These are phyloP conservation scores for Atethmia centrago DNA, from an alignment of 2,888 invertebrate species.

Conservation along the genomic window DNA sequence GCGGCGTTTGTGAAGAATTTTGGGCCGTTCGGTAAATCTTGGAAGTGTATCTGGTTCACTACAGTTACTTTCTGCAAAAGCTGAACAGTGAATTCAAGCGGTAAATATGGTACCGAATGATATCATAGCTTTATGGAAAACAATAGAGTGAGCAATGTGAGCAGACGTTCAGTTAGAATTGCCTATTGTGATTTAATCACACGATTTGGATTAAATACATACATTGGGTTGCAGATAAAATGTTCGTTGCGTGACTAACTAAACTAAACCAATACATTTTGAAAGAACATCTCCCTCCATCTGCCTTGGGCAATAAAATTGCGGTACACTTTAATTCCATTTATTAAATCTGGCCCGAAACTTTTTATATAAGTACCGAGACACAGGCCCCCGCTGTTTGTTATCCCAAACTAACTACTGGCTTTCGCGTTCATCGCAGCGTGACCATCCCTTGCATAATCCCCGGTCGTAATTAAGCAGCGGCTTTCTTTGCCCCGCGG, in stretches of 20 bases:
- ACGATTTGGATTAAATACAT: constrained; percentile 22
- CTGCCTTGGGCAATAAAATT: constrained; percentile 59
- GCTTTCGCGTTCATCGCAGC: constrained; percentile 80
- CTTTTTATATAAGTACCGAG: constrained; percentile 54
- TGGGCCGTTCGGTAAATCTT: constrained; percentile 61
- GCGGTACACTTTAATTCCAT: constrained; percentile 68
- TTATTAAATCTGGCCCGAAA: constrained; percentile 67
- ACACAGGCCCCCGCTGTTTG: constrained; percentile 84
- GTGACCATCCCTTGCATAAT: constrained; percentile 84
- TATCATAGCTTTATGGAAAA: constrained; percentile 39
- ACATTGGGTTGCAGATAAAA: background rate
- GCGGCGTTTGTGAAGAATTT: constrained; percentile 65
- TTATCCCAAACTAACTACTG: constrained; percentile 79
- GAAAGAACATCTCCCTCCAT: constrained; percentile 47
- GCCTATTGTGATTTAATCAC: constrained; percentile 53
- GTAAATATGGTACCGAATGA: constrained; percentile 50
- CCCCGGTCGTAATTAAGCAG: constrained; percentile 82
- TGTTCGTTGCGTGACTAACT: constrained; percentile 43
- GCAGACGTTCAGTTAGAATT: constrained; percentile 35
- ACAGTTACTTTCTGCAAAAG: constrained; percentile 73
- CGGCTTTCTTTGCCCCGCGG: constrained; percentile 81
- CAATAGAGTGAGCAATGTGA: constrained; percentile 44
- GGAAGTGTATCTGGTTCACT: constrained; percentile 66
- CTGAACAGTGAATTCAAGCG: constrained; percentile 54
- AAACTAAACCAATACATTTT: constrained; percentile 21